phyloP scores from a whole-genome alignment of 2,113 vertebrate species.

The Sus scrofa region DNA sequence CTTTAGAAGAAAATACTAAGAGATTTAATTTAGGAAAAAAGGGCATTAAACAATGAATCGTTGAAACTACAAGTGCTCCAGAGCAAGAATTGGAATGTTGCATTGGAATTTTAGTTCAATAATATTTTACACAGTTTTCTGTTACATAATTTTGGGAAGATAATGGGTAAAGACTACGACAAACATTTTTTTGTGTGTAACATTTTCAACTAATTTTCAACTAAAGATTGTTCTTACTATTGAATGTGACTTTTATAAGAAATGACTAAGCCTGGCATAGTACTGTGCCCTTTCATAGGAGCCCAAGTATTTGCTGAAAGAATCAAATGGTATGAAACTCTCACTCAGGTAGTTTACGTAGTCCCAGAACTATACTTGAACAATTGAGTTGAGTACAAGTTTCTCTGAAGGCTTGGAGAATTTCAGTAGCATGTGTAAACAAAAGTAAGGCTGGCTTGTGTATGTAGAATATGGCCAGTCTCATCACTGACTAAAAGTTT shows the following conservation, averaged over 20 bases:
- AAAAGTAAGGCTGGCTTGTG: slow-evolving; percentile 31
- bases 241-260: background rate
- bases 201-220: no score
- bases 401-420: slow-evolving; percentile 25
- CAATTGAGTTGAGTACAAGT: background rate
- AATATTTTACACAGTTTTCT: slow-evolving; percentile 45
- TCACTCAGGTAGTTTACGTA: slow-evolving; percentile 22
- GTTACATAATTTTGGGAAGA: slow-evolving; percentile 4
- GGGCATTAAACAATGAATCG: background rate
- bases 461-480: slow-evolving; percentile 14
- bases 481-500: slow-evolving; percentile 60
- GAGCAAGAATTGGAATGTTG: background rate
- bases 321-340: background rate
- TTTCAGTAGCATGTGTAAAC: slow-evolving; percentile 58
- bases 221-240: slow-evolving; percentile 25
- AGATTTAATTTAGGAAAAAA: slow-evolving; percentile 58
- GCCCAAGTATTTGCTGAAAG: slow-evolving; percentile 11
- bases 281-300: background rate
- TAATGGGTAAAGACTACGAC: slow-evolving; percentile 31
- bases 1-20: slow-evolving; percentile 39
- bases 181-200: no score
- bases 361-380: slow-evolving; percentile 6
- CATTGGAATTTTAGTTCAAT: slow-evolving; percentile 6
- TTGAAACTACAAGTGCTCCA: background rate
- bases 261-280: background rate